Conservation (phyloP, 2,888 invertebrate genomes). For the Rhabditophanes sp. region DNA sequence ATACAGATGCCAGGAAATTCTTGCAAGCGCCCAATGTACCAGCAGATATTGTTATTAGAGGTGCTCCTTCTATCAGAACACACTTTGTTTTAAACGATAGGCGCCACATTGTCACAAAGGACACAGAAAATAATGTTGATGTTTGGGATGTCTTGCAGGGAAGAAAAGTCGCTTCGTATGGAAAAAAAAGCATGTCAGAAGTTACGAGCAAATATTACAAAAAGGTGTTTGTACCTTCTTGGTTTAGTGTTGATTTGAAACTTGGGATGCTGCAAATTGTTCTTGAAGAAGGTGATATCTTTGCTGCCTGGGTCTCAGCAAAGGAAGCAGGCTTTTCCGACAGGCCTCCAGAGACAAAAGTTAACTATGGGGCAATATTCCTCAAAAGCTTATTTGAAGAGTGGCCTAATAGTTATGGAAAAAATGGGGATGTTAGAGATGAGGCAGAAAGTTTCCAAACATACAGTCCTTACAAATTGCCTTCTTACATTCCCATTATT, state of each 20-base stretch:
- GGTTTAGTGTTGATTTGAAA: slow-evolving; percentile 96
- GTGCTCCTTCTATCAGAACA: slow-evolving; percentile 81
- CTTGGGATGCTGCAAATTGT: slow-evolving; percentile 82
- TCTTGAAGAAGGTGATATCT: slow-evolving; percentile 89
- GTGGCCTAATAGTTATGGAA: too few relatives aligned
- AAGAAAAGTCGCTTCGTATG: slow-evolving; percentile 56
- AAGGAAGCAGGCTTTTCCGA: slow-evolving; percentile 73
- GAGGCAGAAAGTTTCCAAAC: slow-evolving; percentile 18
- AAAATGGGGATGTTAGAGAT: too few relatives aligned
- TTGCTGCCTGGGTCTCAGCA: slow-evolving; percentile 94
- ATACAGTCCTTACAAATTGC: slow-evolving; percentile 59
- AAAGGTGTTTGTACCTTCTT: slow-evolving; percentile 87
- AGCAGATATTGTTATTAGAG: slow-evolving; percentile 47
- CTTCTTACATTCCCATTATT: slow-evolving; percentile 85
- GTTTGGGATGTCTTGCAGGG: slow-evolving; percentile 64
- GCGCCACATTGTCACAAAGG: slow-evolving; percentile 81
- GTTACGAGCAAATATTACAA: slow-evolving; percentile 73
- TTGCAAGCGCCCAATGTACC: too few relatives aligned
- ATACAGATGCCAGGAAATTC: too few relatives aligned
- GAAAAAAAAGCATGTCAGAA: slow-evolving; percentile 57
- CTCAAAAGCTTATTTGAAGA: slow-evolving; percentile 83
- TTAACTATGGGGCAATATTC: slow-evolving; percentile 82
- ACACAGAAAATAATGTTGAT: slow-evolving; percentile 73
- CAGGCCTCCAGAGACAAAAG: slow-evolving; percentile 57
- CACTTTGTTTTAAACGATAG: slow-evolving; percentile 86